A percentile compares a stretch with the other conserved stretches of the same genome.
phyloP scores from a whole-genome alignment of 2,113 vertebrate genomes.

The Sisor rabdophorus region DNA sequence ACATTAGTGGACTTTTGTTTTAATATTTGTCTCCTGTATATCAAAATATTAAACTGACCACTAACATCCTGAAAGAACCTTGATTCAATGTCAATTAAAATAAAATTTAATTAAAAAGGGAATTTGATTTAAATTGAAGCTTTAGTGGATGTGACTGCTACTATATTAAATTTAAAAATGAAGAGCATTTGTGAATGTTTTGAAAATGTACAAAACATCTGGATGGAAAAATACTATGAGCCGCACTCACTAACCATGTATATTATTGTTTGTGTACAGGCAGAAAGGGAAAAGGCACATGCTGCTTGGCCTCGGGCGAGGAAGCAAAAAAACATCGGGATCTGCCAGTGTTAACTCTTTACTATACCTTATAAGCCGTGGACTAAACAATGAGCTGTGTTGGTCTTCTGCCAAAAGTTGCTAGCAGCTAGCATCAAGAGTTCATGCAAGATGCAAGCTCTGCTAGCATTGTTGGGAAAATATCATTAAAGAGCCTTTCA shows the following conservation, averaged over 20 bases:
- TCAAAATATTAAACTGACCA: too few relatives aligned
- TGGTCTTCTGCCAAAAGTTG: constrained; percentile 43
- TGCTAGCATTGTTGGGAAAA: constrained; percentile 23
- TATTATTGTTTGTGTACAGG: constrained; percentile 21
- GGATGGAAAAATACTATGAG: constrained; percentile 14
- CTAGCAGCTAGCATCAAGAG: constrained; percentile 29
- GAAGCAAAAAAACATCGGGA: constrained; percentile 45
- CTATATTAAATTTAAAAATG: too few relatives aligned
- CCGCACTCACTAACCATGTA: constrained; percentile 1
- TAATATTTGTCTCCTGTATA: too few relatives aligned
- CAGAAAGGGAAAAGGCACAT: constrained; percentile 28
- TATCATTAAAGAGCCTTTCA: constrained; percentile 10
- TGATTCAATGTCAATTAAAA: too few relatives aligned
- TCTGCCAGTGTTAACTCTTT: constrained; percentile 8
- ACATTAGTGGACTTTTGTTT: too few relatives aligned
- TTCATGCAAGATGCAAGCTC: constrained; percentile 52
- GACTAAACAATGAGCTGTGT: constrained; percentile 33
- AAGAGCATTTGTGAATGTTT: too few relatives aligned
- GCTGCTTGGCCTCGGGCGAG: constrained; percentile 55
- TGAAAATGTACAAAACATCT: constrained; percentile 7
- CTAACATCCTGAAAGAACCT: too few relatives aligned
- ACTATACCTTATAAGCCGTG: constrained; percentile 44
- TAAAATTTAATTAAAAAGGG: too few relatives aligned
- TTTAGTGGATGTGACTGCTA: too few relatives aligned
- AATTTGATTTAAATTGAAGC: too few relatives aligned